phyloP scores from a whole-genome alignment of 2,113 vertebrate species.

The Meles meles region DNA sequence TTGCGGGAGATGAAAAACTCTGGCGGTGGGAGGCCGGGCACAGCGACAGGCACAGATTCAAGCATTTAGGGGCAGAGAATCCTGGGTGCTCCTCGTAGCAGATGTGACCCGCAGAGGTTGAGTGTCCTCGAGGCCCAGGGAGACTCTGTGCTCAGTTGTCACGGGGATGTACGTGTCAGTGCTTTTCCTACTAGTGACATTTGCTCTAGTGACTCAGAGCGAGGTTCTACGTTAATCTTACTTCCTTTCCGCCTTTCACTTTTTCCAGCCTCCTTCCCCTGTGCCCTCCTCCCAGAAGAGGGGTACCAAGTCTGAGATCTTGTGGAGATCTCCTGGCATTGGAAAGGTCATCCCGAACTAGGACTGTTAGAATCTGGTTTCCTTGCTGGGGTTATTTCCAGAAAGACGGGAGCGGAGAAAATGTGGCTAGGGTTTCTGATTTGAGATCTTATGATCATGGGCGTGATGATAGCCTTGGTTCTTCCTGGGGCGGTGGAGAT shows the following conservation, averaged over 20 bases:
- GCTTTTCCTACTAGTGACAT: neutral
- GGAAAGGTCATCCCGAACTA: neutral
- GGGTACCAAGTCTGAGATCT: neutral
- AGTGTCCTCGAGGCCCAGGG: neutral
- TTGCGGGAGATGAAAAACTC: neutral
- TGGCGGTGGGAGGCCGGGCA: neutral
- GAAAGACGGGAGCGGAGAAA: neutral
- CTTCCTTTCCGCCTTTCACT: neutral
- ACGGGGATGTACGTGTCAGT: neutral
- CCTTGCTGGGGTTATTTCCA: neutral
- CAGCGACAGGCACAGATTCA: neutral
- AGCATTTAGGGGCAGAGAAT: neutral
- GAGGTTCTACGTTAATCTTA: neutral
- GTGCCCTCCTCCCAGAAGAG: neutral
- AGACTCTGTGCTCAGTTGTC: neutral
- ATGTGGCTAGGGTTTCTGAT: neutral
- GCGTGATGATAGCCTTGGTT: neutral
- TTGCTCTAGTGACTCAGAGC: neutral
- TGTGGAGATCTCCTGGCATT: neutral
- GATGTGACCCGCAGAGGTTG: too few relatives aligned
- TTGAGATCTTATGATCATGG: neutral
- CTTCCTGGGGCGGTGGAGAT: neutral
- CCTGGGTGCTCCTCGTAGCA: accelerated
- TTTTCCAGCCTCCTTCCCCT: neutral
- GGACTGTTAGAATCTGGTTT: neutral